Evolutionary conservation across 1,140 invertebrate species (phyloP), one percentile per base, ranked within the genome.

Genomic region (Caerostris darwini): DNA sequence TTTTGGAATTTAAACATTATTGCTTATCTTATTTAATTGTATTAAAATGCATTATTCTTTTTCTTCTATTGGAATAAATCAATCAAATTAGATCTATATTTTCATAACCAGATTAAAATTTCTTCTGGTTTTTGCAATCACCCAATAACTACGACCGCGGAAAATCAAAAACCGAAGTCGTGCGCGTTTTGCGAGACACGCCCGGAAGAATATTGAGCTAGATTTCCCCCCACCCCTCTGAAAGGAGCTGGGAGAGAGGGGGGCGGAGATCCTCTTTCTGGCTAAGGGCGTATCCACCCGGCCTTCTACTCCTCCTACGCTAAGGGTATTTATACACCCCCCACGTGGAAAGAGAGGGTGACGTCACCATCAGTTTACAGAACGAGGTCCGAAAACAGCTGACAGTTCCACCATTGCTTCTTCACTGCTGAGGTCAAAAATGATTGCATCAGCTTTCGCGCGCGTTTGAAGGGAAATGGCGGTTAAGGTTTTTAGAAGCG

Each of bases 241-340:
- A 34, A 81, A 7, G 19, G 56, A 58, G 90, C 64, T 59, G 90
- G 81, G 81, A 58, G 56, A 77, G 69, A 57, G 90, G 71, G 71
- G 90, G 90, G 90, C 90, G 90, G 90, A 77, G 59, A 82, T 77
- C 90, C 90, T 54, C 17, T 61, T 58, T 61, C 57, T 14, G 53
- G 90, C 90, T 92, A 92, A 92, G 90, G 90, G 90, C 90, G 90
- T 92, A 81, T 92, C 90, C 56, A 92, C 90, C 67, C 77, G 77
- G 83, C 90, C 81, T 77, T 92, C 90, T 92, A 92, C 90, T 92
- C 90, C 90, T 92, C 90, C 90, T 92, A 92, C 90, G 90, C 90
- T 92, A 67, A 81, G 90, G 90, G 90, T 92, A 64, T 69, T 89
- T 58, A 58, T 85, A 57, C 53, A 54, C 71, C 89, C 67, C 89